Conservation (phyloP, 2,797 vertebrate genomes). For the Alcedo quadribrachys region DNA sequence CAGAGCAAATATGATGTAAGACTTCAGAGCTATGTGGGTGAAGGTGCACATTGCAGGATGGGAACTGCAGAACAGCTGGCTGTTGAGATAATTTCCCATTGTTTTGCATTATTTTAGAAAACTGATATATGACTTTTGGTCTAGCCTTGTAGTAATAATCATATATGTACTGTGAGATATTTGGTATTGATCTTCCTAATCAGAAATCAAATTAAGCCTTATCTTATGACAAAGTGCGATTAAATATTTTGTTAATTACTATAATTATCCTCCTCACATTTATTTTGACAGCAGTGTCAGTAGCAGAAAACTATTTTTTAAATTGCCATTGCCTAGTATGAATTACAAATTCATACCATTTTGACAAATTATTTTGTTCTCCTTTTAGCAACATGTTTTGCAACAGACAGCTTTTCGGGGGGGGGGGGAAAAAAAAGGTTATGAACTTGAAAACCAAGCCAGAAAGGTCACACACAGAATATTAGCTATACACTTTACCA, state of each 20-base stretch:
- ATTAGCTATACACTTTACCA: slow-evolving; percentile 41
- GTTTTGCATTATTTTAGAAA: slow-evolving; percentile 22
- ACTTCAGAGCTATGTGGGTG: background rate
- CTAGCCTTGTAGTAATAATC: slow-evolving; percentile 41
- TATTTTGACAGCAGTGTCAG: slow-evolving; percentile 77
- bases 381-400: slow-evolving; percentile 69
- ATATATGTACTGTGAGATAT: slow-evolving; percentile 45
- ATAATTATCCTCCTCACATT: slow-evolving; percentile 73
- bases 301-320: slow-evolving; percentile 73
- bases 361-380: slow-evolving; percentile 76
- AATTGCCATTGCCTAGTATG: slow-evolving; percentile 75
- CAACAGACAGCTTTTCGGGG: slow-evolving; percentile 60
- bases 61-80: slow-evolving; percentile 1
- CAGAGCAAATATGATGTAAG: background rate
- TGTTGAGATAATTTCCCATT: slow-evolving; percentile 5
- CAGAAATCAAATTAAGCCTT: slow-evolving; percentile 75
- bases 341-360: slow-evolving; percentile 78
- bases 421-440: background rate
- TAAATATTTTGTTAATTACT: slow-evolving; percentile 80
- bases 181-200: slow-evolving; percentile 75
- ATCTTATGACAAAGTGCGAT: slow-evolving; percentile 76
- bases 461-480: slow-evolving; percentile 53
- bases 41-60: background rate
- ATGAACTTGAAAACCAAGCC: slow-evolving; percentile 60
- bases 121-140: background rate